Evolutionary conservation across 2,113 vertebrate genomes (phyloP).

Genomic region (Lycaon pictus): DNA sequence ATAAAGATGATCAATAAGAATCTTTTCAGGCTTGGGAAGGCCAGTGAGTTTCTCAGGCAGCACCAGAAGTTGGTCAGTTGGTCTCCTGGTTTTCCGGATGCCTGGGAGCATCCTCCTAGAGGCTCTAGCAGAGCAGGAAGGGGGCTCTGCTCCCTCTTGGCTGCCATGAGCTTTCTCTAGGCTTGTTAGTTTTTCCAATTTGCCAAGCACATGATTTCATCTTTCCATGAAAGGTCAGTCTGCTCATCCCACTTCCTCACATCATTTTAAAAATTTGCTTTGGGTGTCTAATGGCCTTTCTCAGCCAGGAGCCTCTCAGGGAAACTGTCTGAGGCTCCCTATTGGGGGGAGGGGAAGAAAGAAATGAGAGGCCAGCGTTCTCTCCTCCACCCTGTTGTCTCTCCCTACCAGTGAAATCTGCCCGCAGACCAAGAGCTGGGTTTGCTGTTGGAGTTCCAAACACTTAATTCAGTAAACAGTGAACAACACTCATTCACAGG

Average conservation of each 20-base stretch:
- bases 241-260: slow-evolving; percentile 42
- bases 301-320: slow-evolving; percentile 49
- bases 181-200: slow-evolving; percentile 61
- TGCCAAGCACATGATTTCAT: slow-evolving; percentile 72
- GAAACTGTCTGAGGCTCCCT: neutral
- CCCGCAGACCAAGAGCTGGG: neutral
- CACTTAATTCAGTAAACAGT: neutral
- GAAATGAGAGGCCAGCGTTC: neutral
- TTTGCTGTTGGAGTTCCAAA: neutral
- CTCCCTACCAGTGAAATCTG: neutral
- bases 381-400: fast-evolving
- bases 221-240: slow-evolving; percentile 65
- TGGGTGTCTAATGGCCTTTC: slow-evolving; percentile 36
- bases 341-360: neutral
- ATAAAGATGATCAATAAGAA: neutral
- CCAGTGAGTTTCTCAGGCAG: neutral
- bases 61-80: neutral
- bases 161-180: neutral
- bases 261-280: neutral
- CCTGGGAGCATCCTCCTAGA: fast-evolving
- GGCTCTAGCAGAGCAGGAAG: neutral
- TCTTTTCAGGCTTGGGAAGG: neutral
- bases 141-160: neutral
- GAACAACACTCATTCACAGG: neutral
- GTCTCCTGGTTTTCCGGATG: neutral